Base-by-base conservation (phyloP, 2,797 vertebrate species). In the Percopsis omiscomaycus region DNA sequence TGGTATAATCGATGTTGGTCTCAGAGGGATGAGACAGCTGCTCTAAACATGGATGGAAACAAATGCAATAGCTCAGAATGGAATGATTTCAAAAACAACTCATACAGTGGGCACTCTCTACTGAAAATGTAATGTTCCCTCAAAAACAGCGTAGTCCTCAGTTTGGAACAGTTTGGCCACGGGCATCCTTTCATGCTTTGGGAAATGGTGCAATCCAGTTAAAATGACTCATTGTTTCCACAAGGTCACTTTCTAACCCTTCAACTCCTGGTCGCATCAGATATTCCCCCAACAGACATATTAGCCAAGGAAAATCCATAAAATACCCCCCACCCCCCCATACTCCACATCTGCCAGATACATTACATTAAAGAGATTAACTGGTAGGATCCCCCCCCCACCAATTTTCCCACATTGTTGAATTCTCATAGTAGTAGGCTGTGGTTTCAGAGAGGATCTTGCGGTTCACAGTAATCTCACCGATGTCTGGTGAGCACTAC, bases 141-240 rank as follows among this genome's bases (percentile, higher is more conserved):
- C 61, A 48, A 52, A 9, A 52, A 37, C 14, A n/a, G 15, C 12
- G 45, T 1, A 45, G 3, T 5, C 16, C 13, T 76, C 44, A n/a
- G 52, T 75, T 62, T 53, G 47, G 28, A 47, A 48, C 2, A 4
- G 44, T 46, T 68, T 55, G 32, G 69, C 49, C 49, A 57, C 66
- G 57, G 57, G 61, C 55, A 9, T 61, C 6, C 63, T 64, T 70
- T 66, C 61, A 45, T 22, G 22, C 27, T 14, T 29, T 80, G 75
- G 78, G 67, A 86, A 85, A 85, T 74, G 81, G 73, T 71, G 68
- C 71, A 42, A 70, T 72, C 61, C 67, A 78, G 74, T 63, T 79
- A 37, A 68, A 78, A 74, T 82, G 79, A 91, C 69, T 91, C 88
- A 89, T 58, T 79, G 73, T 90, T 92, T 93, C 91, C 91, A 91